Percentiles rank a stretch among this genome's conserved stretches.
Conservation (phyloP, 1,140 invertebrate species). For the Nilaparvata lugens region DNA sequence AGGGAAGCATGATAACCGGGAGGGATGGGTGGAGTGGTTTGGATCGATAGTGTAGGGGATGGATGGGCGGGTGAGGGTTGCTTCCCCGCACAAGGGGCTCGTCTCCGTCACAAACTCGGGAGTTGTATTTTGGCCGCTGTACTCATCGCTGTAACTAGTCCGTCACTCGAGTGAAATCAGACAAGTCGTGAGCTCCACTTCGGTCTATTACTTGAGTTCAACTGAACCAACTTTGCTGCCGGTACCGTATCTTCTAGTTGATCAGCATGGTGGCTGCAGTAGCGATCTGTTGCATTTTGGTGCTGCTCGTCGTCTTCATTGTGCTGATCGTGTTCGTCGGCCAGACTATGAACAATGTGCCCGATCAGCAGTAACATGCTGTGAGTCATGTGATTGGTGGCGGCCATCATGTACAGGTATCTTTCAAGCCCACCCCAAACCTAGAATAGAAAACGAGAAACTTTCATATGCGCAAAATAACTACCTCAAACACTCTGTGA, state of each 20-base stretch:
- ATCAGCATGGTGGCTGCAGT: constrained; percentile 60
- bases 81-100: neutral
- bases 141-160: neutral
- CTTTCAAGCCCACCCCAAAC: no score
- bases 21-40: neutral
- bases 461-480: no score
- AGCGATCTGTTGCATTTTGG: constrained; percentile 65
- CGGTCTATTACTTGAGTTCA: neutral
- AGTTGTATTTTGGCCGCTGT: neutral
- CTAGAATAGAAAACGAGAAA: no score
- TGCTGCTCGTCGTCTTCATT: constrained; percentile 64
- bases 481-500: no score
- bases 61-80: neutral
- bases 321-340: constrained; percentile 67
- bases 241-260: constrained; percentile 19
- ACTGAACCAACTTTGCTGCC: neutral
- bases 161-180: neutral
- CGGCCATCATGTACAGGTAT: no score
- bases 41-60: constrained; percentile 3
- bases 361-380: neutral
- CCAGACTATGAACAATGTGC: neutral
- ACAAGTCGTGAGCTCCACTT: neutral
- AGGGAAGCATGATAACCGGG: no score
- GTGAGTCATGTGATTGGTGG: no score
- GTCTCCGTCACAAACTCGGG: constrained; percentile 7